Conservation (phyloP, 1,140 invertebrate species). For the Homarus americanus region DNA sequence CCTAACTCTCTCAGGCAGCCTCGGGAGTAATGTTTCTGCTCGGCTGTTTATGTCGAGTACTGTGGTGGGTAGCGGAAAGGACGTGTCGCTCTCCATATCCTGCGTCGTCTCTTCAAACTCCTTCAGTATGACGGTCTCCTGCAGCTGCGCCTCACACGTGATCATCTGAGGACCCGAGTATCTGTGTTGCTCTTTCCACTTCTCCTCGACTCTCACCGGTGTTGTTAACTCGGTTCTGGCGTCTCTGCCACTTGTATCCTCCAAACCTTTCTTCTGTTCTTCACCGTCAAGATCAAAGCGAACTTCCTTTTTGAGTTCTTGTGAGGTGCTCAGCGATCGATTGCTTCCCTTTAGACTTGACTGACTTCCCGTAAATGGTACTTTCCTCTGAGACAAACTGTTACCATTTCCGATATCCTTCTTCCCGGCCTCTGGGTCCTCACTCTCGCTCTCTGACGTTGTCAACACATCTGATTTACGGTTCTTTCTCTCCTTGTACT, state of each 20-base stretch:
- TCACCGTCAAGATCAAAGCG: constrained; percentile 67
- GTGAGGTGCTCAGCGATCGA: constrained; percentile 52
- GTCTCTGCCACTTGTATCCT: constrained; percentile 31
- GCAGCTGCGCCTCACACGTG: constrained; percentile 45
- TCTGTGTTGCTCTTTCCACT: not conserved
- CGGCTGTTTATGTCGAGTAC: constrained; percentile 53
- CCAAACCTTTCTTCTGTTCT: constrained; percentile 7
- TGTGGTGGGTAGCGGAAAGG: constrained; percentile 16
- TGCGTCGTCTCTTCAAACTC: constrained; percentile 47
- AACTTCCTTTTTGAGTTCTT: constrained; percentile 73
- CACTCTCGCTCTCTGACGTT: constrained; percentile 71
- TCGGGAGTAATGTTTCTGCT: constrained; percentile 66
- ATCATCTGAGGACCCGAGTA: constrained; percentile 26
- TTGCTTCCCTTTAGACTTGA: constrained; percentile 72
- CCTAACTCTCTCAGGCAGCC: constrained; percentile 69
- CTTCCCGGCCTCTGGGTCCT: constrained; percentile 50
- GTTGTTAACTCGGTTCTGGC: not conserved
- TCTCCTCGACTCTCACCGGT: not conserved
- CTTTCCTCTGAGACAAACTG: constrained; percentile 20
- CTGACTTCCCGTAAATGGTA: constrained; percentile 32
- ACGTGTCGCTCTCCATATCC: constrained; percentile 21
- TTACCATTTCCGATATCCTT: constrained; percentile 10
- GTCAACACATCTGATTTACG: constrained; percentile 62
- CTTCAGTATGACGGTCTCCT: constrained; percentile 46
- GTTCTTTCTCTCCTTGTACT: constrained; percentile 67